These are phyloP conservation scores for Reinhardtius hippoglossoides DNA, from an alignment of 2,113 vertebrate genomes.

Conservation along the genomic window DNA sequence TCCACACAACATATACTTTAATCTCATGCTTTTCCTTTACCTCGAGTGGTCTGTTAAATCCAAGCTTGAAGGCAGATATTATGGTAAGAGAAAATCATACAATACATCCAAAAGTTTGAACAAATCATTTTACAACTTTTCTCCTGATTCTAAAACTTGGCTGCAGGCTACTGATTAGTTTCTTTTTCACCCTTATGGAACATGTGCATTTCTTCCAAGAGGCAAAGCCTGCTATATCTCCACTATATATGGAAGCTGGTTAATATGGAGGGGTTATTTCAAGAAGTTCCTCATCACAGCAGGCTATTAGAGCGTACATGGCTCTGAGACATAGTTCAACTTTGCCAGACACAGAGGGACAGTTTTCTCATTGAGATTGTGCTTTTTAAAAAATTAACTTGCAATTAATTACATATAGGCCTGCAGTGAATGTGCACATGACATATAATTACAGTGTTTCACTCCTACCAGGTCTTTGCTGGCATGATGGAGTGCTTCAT, in stretches of 20 bases:
- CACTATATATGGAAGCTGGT: not conserved
- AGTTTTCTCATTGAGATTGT: slow-evolving; percentile 46
- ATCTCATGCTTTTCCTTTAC: slow-evolving; percentile 49
- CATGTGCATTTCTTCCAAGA: slow-evolving; percentile 36
- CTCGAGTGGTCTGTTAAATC: slow-evolving; percentile 58
- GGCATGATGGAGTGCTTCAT: slow-evolving; percentile 49
- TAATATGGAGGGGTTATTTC: slow-evolving; percentile 8
- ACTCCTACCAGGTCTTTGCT: slow-evolving; percentile 50
- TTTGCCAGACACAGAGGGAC: slow-evolving; percentile 39
- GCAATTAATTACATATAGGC: slow-evolving; percentile 55
- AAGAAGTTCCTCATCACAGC: slow-evolving; percentile 27
- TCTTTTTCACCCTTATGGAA: slow-evolving; percentile 9
- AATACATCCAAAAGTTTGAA: slow-evolving; percentile 65
- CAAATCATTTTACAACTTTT: slow-evolving; percentile 69
- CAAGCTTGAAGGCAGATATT: slow-evolving; percentile 49
- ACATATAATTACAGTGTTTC: slow-evolving; percentile 61
- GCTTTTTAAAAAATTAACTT: slow-evolving; percentile 49
- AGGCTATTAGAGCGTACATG: slow-evolving; percentile 22
- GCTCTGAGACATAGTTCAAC: slow-evolving; percentile 40
- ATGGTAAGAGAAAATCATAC: slow-evolving; percentile 42
- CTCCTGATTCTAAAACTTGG: slow-evolving; percentile 45
- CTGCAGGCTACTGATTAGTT: slow-evolving; percentile 55
- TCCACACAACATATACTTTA: slow-evolving; percentile 12
- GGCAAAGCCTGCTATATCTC: not conserved
- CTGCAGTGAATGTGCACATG: slow-evolving; percentile 57